phyloP scores from a whole-genome alignment of 2,888 invertebrate genomes.

The Limnephilus lunatus region DNA sequence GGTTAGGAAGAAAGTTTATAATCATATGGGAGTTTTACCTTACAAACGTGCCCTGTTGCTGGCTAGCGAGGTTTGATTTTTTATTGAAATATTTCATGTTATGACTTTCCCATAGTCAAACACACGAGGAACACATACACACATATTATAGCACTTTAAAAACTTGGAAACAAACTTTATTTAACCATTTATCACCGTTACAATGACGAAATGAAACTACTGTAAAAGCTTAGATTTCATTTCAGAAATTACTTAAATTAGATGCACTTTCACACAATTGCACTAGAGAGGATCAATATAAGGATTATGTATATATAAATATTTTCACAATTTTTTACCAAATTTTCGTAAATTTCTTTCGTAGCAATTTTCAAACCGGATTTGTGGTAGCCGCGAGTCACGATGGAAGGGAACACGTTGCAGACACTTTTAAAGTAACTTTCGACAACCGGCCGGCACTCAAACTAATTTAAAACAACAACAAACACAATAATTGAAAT shows the following conservation, averaged over 20 bases:
- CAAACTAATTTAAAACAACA: slow-evolving; percentile 14
- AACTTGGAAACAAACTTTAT: not conserved
- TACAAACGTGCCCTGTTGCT: slow-evolving; percentile 20
- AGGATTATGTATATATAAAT: not conserved
- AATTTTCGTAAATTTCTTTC: no score
- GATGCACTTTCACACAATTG: not conserved
- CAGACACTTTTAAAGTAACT: not conserved
- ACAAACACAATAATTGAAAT: not conserved
- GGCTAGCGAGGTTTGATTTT: slow-evolving; percentile 19
- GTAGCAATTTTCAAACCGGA: not conserved
- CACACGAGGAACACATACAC: not conserved
- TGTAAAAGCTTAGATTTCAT: not conserved
- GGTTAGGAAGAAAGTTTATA: not conserved
- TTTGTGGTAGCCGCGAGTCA: not conserved
- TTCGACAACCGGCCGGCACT: not conserved
- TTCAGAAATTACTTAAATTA: not conserved
- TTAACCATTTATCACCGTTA: not conserved
- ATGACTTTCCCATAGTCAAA: slow-evolving; percentile 9
- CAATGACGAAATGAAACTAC: not conserved
- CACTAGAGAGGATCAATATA: not conserved
- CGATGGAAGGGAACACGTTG: slow-evolving; percentile 9
- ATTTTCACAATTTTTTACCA: not conserved
- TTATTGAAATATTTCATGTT: slow-evolving; percentile 38
- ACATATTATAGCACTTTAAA: not conserved
- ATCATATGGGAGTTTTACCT: slow-evolving; percentile 9